Evolutionary conservation across 2,113 vertebrate genomes (phyloP), one percentile per base, ranked within the genome.

Genomic region (Hoplias malabaricus): DNA sequence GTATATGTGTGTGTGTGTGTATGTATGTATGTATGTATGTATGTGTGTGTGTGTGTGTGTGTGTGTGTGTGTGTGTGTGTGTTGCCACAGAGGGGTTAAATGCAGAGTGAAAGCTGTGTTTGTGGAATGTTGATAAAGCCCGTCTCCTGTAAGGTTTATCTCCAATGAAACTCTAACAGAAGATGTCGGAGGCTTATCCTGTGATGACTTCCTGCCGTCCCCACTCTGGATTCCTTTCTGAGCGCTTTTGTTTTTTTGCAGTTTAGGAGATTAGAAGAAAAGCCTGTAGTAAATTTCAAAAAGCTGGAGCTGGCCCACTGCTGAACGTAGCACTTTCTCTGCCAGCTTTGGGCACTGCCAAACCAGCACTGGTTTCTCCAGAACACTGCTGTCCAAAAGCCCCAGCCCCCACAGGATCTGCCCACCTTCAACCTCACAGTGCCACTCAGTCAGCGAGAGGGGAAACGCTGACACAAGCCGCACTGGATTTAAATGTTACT

Each of bases 321-420:
- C 90, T 90, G 88, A 91, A 90, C 82, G 21, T 29, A 83, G 88
- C 87, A 83, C 84, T 90, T 91, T 87, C 81, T 69, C 68, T 72
- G 82, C 89, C 88, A 86, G 85, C 69, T 76, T 76, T 80, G 82
- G 19, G 29, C 69, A 73, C 27, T 46, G 69, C 87, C 78, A 57
- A 82, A 89, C 80, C 74, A 85, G 86, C 83, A 84, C 86, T 78
- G 84, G 84, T 84, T 89, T 84, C 83, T 84, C 84, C 69, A 83
- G 46, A 83, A 77, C 46, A 21, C 78, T 53, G 80, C 79, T 63
- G 80, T 66, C 25, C 77, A 87, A 77, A 82, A 76, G 78, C 75
- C 43, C 67, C 81, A 76, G 69, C 80, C 75, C 43, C 67, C 81
- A 76, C 71, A 42, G 3, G 50, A 31, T 75, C 61, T 14, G 14